Evolutionary conservation across 2,797 vertebrate species (phyloP).

Genomic region (Coccyzus lansbergi): DNA sequence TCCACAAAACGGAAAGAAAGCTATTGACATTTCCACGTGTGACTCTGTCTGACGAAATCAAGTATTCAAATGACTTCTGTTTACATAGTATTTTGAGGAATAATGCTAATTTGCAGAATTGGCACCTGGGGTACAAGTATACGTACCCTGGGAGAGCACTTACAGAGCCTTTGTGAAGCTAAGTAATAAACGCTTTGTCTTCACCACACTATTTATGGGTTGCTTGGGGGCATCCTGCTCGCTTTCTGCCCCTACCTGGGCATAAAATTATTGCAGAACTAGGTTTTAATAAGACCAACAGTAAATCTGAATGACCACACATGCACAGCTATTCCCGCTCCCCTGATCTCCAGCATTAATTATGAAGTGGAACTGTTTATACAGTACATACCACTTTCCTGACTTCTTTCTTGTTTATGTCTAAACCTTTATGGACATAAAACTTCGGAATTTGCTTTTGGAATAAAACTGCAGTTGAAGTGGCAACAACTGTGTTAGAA

Average conservation of each 20-base stretch:
- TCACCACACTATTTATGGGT: slow-evolving; percentile 82
- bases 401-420: slow-evolving; percentile 69
- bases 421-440: slow-evolving; percentile 69
- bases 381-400: slow-evolving; percentile 43
- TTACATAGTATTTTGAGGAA: slow-evolving; percentile 74
- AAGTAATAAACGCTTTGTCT: slow-evolving; percentile 82
- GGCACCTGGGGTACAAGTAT: slow-evolving; percentile 62
- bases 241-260: slow-evolving; percentile 76
- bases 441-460: slow-evolving; percentile 67
- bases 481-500: slow-evolving; percentile 6
- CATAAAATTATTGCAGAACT: slow-evolving; percentile 71
- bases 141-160: slow-evolving; percentile 72
- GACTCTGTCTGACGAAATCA: slow-evolving; percentile 56
- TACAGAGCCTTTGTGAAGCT: slow-evolving; percentile 74
- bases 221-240: slow-evolving; percentile 80
- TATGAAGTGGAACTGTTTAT: slow-evolving; percentile 44
- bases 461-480: slow-evolving; percentile 47
- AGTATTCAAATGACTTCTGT: slow-evolving; percentile 67
- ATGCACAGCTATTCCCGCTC: slow-evolving; percentile 31
- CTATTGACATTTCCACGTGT: slow-evolving; percentile 34
- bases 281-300: slow-evolving; percentile 72
- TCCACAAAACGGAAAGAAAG: slow-evolving; percentile 41
- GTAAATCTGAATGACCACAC: slow-evolving; percentile 74
- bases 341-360: slow-evolving; percentile 52
- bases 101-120: slow-evolving; percentile 73